Evolutionary conservation across 2,797 vertebrate species (phyloP).

Genomic region (Typhlichthys eigenmanni): DNA sequence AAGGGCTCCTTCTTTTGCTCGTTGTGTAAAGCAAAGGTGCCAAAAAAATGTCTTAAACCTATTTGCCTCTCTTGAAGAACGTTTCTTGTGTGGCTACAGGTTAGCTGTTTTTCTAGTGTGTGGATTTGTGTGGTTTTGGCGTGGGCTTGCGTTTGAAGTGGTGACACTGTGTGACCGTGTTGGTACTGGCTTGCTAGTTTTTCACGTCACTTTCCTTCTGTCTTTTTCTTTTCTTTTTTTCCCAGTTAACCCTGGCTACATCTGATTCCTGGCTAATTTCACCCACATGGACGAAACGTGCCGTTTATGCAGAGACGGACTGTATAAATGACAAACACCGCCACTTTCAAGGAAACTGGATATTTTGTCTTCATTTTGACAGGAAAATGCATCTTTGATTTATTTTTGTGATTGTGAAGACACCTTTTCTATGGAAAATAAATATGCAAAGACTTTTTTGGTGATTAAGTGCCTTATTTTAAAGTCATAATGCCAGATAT

Average conservation of each 20-base stretch:
- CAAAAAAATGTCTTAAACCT: slow-evolving; percentile 13
- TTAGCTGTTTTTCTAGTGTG: slow-evolving; percentile 59
- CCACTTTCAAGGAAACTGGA: slow-evolving; percentile 29
- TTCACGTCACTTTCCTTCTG: slow-evolving; percentile 38
- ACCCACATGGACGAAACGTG: slow-evolving; percentile 33
- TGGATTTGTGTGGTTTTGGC: slow-evolving; percentile 51
- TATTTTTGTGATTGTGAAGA: slow-evolving; percentile 12
- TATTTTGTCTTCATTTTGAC: slow-evolving; percentile 45
- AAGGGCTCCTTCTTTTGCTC: too few species aligned
- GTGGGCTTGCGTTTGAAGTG: slow-evolving; percentile 60
- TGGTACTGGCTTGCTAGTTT: slow-evolving; percentile 44
- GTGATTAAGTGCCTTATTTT: slow-evolving; percentile 31
- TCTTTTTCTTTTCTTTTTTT: slow-evolving; percentile 28
- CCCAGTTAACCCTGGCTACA: slow-evolving; percentile 74
- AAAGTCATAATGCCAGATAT: slow-evolving; percentile 27
- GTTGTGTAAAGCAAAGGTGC: neutral
- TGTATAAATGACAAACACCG: slow-evolving; percentile 26
- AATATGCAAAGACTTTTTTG: too few species aligned
- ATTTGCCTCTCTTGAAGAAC: slow-evolving; percentile 4
- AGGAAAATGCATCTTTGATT: slow-evolving; percentile 32
- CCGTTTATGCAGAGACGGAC: slow-evolving; percentile 39
- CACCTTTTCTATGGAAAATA: slow-evolving; percentile 9
- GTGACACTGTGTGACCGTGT: slow-evolving; percentile 29
- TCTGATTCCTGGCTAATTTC: slow-evolving; percentile 32
- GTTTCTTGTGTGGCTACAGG: slow-evolving; percentile 37